These are phyloP conservation scores for Oasisia sp. DNA, from an alignment of 2,888 invertebrate species.

Conservation along the genomic window DNA sequence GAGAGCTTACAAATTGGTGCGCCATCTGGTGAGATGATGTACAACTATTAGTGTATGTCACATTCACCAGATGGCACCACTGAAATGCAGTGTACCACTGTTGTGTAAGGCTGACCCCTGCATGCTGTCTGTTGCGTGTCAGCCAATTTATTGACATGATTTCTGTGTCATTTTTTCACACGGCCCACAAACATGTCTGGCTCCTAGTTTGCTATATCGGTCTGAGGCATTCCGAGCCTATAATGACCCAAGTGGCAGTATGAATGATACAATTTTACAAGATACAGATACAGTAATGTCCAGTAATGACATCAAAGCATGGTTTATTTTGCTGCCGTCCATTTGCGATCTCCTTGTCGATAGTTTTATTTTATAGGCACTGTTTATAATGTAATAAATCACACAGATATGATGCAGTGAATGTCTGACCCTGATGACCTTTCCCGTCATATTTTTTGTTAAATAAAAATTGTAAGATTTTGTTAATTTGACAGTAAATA, in stretches of 20 bases:
- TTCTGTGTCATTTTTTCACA: neutral
- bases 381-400: too few species aligned
- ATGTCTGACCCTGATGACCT: too few species aligned
- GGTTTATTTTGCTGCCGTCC: too few species aligned
- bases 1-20: neutral
- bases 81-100: neutral
- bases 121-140: neutral
- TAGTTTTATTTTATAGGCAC: too few species aligned
- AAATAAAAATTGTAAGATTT: too few species aligned
- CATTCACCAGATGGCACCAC: neutral
- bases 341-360: too few species aligned
- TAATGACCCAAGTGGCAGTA: neutral
- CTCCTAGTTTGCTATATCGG: neutral
- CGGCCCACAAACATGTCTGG: neutral
- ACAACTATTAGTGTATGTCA: neutral
- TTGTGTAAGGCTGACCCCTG: neutral
- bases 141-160: neutral
- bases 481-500: too few species aligned
- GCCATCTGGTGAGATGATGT: neutral
- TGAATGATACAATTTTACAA: neutral
- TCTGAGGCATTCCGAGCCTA: neutral
- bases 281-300: neutral
- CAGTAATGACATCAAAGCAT: too few species aligned
- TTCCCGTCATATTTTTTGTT: too few species aligned
- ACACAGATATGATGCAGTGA: too few species aligned